These are phyloP conservation scores for Acrobasis repandana DNA, from an alignment of 2,888 invertebrate genomes.

Conservation along the genomic window DNA sequence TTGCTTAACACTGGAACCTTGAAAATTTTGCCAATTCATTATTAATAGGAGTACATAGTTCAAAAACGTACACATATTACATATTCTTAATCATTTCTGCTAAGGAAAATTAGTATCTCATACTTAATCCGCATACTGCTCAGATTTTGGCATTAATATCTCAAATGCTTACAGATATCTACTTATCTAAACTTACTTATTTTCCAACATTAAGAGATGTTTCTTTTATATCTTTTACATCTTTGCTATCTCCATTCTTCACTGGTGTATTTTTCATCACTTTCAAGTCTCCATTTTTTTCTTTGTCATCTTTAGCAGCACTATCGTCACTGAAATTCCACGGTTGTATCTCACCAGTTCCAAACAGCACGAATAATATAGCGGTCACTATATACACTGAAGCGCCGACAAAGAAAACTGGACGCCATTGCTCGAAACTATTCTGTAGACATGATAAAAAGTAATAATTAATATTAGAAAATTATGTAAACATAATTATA, in stretches of 20 bases:
- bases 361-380: constrained; percentile 86
- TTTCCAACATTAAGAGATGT: constrained; percentile 57
- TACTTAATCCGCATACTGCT: background rate
- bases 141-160: constrained; percentile 1
- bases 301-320: constrained; percentile 41
- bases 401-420: constrained; percentile 88
- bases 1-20: background rate
- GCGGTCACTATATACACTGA: constrained; percentile 87
- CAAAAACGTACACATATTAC: background rate
- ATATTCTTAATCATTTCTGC: background rate
- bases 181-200: constrained; percentile 33
- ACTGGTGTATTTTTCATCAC: constrained; percentile 45
- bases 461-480: no score
- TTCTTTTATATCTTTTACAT: constrained; percentile 62
- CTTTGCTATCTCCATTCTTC: constrained; percentile 53
- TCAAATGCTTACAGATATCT: background rate
- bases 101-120: background rate
- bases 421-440: constrained; percentile 88
- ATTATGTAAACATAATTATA: no score
- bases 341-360: constrained; percentile 86
- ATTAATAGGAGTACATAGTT: background rate
- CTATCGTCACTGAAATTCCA: constrained; percentile 84
- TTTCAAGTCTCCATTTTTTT: constrained; percentile 49
- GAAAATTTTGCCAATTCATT: background rate
- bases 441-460: constrained; percentile 77